phyloP scores from a whole-genome alignment of 2,797 vertebrate genomes.

The Manis javanica region DNA sequence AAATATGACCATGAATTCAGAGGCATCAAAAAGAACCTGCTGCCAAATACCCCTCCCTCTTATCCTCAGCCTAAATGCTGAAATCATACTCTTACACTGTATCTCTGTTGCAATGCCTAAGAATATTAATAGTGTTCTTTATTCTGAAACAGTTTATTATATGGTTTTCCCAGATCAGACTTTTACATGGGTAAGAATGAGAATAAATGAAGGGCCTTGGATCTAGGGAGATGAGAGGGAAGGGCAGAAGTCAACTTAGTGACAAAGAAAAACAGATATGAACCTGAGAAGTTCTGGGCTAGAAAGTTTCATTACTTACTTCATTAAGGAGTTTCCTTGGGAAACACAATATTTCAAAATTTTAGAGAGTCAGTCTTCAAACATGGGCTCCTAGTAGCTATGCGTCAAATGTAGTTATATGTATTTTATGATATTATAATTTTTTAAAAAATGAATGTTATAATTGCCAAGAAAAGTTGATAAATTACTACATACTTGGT shows the following conservation, averaged over 20 bases:
- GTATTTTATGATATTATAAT: neutral
- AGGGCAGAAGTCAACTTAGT: neutral
- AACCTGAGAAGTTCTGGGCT: neutral
- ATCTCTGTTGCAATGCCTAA: neutral
- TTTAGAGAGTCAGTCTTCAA: neutral
- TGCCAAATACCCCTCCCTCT: constrained; percentile 12
- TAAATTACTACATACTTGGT: neutral
- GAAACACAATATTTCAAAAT: neutral
- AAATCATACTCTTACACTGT: neutral
- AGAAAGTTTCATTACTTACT: neutral
- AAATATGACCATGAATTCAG: neutral
- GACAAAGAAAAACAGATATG: neutral
- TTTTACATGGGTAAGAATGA: neutral
- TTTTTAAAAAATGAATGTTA: neutral
- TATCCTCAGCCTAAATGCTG: neutral
- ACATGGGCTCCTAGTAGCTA: neutral
- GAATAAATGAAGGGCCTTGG: neutral
- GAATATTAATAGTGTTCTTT: neutral
- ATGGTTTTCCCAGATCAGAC: neutral
- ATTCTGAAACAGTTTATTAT: neutral
- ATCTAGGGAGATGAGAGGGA: neutral
- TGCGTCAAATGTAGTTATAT: neutral
- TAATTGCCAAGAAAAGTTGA: neutral
- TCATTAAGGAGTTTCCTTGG: neutral
- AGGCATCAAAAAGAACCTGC: neutral